Evolutionary conservation across 2,797 vertebrate species (phyloP), one percentile per base, ranked within the genome.

Genomic region (Macrochelys suwanniensis): DNA sequence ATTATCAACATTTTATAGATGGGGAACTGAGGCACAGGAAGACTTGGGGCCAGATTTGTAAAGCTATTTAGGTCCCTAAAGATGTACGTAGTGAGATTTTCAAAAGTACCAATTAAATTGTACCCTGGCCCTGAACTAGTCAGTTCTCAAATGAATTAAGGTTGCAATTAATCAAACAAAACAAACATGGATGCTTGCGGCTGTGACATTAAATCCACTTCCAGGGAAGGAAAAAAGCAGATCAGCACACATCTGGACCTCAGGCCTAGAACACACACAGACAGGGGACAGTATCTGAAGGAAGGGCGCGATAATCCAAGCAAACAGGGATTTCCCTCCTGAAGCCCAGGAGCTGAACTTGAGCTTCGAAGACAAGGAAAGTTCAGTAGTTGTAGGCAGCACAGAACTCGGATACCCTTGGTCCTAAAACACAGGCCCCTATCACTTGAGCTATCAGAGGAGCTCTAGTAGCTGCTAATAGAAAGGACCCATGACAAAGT

Each of bases 381-480:
- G 0, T 42, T 42, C 37, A 42, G 4, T 42, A 82, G n/a, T 47
- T 57, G 31, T 28, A 13, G 11, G 0, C 0, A 82, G 54, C 12
- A 11, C 13, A 90, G 31, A 87, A 92, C 78, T 71, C 76, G 86
- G 82, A 42, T 1, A 4, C 7, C 31, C 95, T 77, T 42, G 45
- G 85, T 68, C 93, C 57, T 89, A 17, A n/a, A 84, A 3, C 0
- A 45, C 12, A 7, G 85, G 49, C 54, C 84, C 50, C 4, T 9
- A 7, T 45, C 31, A 11, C 16, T 37, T 23, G 84, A 88, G n/a
- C 31, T 33, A 61, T 31, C 16, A 17, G 59, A 61, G 59, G 31
- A 33, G 6, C 31, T 61, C 59, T 33, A 13, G 6, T 33, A 33
- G 31, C 31, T 33, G 15, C 3, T 17, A 33, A 33, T 8, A 61